Percentiles rank a stretch among this genome's conserved stretches.
Conservation (phyloP, 37 sponge, comb jelly and placozoan genomes). For the Bolinopsis microptera region DNA sequence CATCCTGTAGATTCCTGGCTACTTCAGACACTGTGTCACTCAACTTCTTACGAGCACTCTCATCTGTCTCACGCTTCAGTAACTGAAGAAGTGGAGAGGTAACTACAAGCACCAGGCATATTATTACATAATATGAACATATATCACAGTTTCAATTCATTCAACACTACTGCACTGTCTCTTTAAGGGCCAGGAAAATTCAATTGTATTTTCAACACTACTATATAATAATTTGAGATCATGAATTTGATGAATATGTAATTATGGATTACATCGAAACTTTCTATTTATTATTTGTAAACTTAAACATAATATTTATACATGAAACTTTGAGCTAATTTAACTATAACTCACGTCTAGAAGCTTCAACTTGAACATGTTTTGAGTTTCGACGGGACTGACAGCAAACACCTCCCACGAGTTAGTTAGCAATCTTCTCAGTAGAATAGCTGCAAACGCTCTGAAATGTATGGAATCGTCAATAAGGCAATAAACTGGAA, state of each 20-base stretch:
- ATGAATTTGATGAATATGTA: no score
- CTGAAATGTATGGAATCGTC: no score
- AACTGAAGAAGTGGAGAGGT: neutral
- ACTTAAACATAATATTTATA: no score
- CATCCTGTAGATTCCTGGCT: constrained; percentile 84
- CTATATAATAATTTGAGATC: no score
- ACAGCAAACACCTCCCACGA: constrained; percentile 56
- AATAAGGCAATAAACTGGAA: no score
- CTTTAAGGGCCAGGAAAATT: no score
- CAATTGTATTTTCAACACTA: no score
- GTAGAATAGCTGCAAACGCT: constrained; percentile 42
- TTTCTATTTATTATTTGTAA: no score
- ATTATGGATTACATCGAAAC: no score
- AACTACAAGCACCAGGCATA: neutral
- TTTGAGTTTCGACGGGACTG: neutral
- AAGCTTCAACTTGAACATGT: constrained; percentile 21
- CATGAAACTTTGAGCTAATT: no score
- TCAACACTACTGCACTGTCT: no score
- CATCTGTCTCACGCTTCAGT: constrained; percentile 70
- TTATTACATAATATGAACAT: neutral
- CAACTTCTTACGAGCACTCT: constrained; percentile 78
- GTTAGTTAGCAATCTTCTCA: constrained; percentile 36
- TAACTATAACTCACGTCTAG: constrained; percentile 1
- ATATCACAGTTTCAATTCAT: no score
- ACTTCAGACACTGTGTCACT: constrained; percentile 93